Evolutionary conservation across 2,797 vertebrate species (phyloP), one percentile per base, ranked within the genome.

Genomic region (Paguma larvata): DNA sequence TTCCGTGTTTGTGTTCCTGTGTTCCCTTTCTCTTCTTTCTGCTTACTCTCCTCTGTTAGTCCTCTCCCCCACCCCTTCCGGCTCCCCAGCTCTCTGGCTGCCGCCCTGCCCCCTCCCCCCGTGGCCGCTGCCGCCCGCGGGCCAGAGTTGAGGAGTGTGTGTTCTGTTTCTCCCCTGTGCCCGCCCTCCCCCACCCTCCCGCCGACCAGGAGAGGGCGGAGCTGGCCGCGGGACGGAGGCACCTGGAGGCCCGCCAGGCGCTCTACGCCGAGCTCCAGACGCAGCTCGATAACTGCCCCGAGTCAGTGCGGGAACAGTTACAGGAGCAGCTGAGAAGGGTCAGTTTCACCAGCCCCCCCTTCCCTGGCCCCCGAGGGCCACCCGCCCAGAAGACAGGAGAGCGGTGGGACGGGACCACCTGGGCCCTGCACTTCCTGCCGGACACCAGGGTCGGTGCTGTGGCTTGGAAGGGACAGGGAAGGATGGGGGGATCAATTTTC

Each of bases 271-370:
- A 99, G 99, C 99, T 99, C 99, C 99, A 99, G 99, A 99, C 98
- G 98, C 99, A 99, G 99, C 99, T 99, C 97, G 99, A 99, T 99
- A 99, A 99, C 99, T 99, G 99, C 99, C 99, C 99, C 56, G 99
- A 99, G 99, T 99, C 99, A 89, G 98, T 99, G 99, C 99, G 99
- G 98, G 99, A 99, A 98, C 99, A 99, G 99, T 99, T 99, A 98
- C 99, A 99, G 99, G 99, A 99, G 97, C 99, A 99, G 99, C 99
- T 99, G 98, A 99, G 99, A 99, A 99, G 99, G 99, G 99, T 99
- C 99, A 99, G 99, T 99, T 98, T 98, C 98, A 95, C 98, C 98
- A 98, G 98, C 98, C 96, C 91, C 91, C 97, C 97, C 75, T 82
- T 21, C 82, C 97, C 98, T 30, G 97, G 97, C 97, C 97, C 98